Evolutionary conservation across 2,113 vertebrate genomes (phyloP).

Genomic region (Mystacornis crossleyi): DNA sequence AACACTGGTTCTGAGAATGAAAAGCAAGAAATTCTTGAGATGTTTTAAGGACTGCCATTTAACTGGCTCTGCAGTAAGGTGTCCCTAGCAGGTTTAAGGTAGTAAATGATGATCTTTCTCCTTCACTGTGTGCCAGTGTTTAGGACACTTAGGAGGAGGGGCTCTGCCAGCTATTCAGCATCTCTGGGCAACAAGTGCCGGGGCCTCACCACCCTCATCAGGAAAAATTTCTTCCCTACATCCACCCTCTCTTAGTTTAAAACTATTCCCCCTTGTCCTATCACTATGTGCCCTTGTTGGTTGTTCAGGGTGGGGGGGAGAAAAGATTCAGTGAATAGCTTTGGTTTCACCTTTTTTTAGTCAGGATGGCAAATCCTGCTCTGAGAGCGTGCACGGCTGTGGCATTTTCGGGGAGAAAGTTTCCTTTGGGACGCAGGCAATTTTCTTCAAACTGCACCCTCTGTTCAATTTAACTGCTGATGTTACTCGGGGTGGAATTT

Average conservation of each 20-base stretch:
- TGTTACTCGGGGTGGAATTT: neutral
- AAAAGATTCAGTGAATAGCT: neutral
- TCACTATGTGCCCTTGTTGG: too few species aligned
- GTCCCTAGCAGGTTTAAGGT: neutral
- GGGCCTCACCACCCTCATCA: neutral
- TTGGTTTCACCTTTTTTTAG: neutral
- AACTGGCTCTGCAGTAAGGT: neutral
- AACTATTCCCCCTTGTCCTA: neutral
- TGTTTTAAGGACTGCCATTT: neutral
- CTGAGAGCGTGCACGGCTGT: neutral
- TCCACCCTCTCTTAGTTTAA: neutral
- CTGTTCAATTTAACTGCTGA: neutral
- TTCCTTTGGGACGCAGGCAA: neutral
- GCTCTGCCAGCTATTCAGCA: neutral
- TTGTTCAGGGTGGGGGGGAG: neutral
- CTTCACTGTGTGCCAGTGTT: neutral
- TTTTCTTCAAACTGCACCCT: neutral
- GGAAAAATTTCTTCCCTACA: neutral
- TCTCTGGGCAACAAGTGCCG: neutral
- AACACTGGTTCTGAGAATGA: neutral
- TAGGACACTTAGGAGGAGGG: neutral
- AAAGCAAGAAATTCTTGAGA: neutral
- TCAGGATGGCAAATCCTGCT: neutral
- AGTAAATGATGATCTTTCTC: neutral
- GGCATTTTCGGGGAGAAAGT: neutral